Evolutionary conservation across 2,888 invertebrate genomes (phyloP), one percentile per base, ranked within the genome.

Genomic region (Polylopha cassiicola): DNA sequence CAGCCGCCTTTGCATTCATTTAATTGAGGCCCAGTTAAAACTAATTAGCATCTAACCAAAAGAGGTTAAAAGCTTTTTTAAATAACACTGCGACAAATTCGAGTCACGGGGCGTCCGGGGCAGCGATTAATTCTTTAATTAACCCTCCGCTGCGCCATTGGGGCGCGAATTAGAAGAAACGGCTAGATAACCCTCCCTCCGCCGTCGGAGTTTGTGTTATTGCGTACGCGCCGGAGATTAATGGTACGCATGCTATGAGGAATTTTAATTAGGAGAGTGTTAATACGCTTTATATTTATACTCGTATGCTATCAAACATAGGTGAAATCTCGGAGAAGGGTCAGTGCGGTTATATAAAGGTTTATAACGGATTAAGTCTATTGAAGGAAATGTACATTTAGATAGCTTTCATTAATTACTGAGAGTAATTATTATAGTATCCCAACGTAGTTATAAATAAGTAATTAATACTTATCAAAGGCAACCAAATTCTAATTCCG

Each of bases 51-150:
- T n/a, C n/a, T n/a, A n/a, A 21, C 24, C 17, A 30, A 37, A 34
- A 14, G 21, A 16, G 32, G 13, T 13, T 10, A 22, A 41, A 37
- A 36, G 37, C 33, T 31, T 33, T 50, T 37, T 66, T 63, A 62
- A 61, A 65, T 62, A 65, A 61, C 52, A 53, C 47, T 42, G 51
- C 59, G 68, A 71, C 70, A 69, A 71, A 73, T 73, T 73, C 67
- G 50, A 58, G 67, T 63, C 70, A 69, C 65, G 65, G 48, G 53
- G 51, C 49, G 51, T 53, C 55, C 55, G 53, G 42, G 27, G 32
- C 32, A 44, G 53, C 70, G 67, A 76, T 76, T 73, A 74, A 76
- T 77, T 77, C 74, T 75, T 73, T 77, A 80, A 81, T 81, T 79
- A 81, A 76, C 75, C 69, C 65, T 61, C 54, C 61, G 51, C 51